These are phyloP conservation scores for Malaclemys terrapin DNA, from an alignment of 2,113 vertebrate species.

Conservation along the genomic window DNA sequence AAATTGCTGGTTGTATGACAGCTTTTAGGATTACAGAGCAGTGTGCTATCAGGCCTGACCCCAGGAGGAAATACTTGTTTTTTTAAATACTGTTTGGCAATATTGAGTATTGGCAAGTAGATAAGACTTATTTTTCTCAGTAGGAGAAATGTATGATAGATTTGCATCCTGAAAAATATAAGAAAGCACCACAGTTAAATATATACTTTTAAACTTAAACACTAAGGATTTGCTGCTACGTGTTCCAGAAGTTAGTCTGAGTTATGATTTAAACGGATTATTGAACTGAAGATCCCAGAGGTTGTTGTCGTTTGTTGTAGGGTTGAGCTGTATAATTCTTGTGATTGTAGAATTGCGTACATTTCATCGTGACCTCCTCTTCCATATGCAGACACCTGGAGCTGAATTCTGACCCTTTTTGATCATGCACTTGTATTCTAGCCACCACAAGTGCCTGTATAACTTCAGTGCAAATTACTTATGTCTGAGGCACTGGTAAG, in stretches of 20 bases:
- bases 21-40: neutral
- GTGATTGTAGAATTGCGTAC: neutral
- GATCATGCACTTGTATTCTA: neutral
- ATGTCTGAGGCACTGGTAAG: neutral
- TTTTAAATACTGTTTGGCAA: neutral
- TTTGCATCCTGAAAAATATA: neutral
- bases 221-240: neutral
- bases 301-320: conserved; percentile 6
- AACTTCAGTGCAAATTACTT: neutral
- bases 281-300: conserved; percentile 39
- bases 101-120: neutral
- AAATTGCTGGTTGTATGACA: neutral
- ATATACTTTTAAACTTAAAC: neutral
- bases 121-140: neutral
- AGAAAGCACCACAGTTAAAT: neutral
- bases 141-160: neutral
- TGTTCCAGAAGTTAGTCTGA: conserved; percentile 11
- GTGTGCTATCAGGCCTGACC: neutral
- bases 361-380: neutral
- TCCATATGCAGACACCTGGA: neutral
- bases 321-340: neutral
- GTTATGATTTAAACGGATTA: conserved; percentile 32
- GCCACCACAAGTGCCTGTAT: neutral
- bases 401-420: neutral
- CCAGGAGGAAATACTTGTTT: neutral